A percentile compares a stretch with the other conserved stretches of the same genome.
These are phyloP conservation scores for Cebus imitator DNA, from an alignment of 2,113 vertebrate species.

Conservation along the genomic window DNA sequence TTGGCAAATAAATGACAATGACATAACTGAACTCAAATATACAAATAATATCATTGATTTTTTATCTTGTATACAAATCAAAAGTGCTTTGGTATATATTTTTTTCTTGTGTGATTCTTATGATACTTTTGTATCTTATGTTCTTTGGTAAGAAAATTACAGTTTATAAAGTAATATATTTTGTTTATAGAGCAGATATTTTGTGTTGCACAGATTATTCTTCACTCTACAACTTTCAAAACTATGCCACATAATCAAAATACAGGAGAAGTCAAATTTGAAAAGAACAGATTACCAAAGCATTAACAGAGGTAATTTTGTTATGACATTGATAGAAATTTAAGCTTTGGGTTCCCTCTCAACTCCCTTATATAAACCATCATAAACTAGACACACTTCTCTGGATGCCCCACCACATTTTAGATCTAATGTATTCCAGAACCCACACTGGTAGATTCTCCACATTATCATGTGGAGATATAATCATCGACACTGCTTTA, in stretches of 20 bases:
- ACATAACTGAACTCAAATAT: background rate
- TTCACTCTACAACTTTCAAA: background rate
- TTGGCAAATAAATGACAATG: background rate
- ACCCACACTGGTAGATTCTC: background rate
- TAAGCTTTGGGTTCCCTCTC: background rate
- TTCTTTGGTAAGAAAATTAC: background rate
- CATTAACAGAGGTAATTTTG: background rate
- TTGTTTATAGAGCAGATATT: background rate
- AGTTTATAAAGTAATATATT: background rate
- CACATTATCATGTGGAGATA: background rate
- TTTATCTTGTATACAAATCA: background rate
- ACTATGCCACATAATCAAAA: background rate
- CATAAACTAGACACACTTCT: background rate
- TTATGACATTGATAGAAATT: background rate
- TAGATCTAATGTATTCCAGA: background rate
- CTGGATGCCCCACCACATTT: background rate
- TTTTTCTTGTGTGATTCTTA: background rate
- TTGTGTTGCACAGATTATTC: background rate
- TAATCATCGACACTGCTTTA: background rate
- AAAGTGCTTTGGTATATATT: background rate
- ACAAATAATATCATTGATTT: background rate
- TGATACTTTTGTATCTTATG: background rate
- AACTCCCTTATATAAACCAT: background rate
- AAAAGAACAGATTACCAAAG: background rate
- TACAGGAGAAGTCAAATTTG: background rate